Evolutionary conservation across 2,888 invertebrate species (phyloP), one percentile per base, ranked within the genome.

Genomic region (Chironomus tentans): DNA sequence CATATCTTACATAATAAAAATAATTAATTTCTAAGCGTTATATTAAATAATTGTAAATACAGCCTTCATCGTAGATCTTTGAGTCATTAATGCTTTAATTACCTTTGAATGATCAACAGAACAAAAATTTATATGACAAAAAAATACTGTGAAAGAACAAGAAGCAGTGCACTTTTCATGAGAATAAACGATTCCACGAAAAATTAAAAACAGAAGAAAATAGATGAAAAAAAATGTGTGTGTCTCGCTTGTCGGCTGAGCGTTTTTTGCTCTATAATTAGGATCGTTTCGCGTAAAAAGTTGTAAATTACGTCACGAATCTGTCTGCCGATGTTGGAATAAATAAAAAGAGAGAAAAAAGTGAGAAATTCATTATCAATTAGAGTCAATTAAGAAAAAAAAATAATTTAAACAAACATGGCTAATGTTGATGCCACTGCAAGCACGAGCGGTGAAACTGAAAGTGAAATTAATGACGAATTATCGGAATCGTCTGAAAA

Each of bases 401-500:
- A 50, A 22, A 2, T 62, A 21, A 62, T 62, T 18, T 10, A 65
- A 65, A 65, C 13, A 65, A 65, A 24, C n/a, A 56, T 56, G 56
- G 15, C n/a, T 56, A 7, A 56, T 56, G 56, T 18, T 4, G n/a
- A 15, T 56, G 38, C 38, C 2, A 2, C 38, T 7, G 38, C 38
- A 28, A 56, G 22, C 18, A 22, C 48, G 22, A 70, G 22, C 15
- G 46, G 46, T 62, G 74, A 74, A 68, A 74, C 65, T 22, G 74
- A 74, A 68, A 74, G 74, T 74, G 74, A 65, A 13, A 24, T 48
- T 13, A 24, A 4, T 48, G 74, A 74, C 18, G 74, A 74, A 22
- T 24, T 74, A 22, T 48, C 74, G n/a, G 68, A 74, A 48, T 74
- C 74, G 6, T 68, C 74, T 1, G 74, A 74, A 61, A 68, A 74